Evolutionary conservation across 2,113 vertebrate genomes (phyloP), one percentile per base, ranked within the genome.

Genomic region (Sebastes schlegelii): DNA sequence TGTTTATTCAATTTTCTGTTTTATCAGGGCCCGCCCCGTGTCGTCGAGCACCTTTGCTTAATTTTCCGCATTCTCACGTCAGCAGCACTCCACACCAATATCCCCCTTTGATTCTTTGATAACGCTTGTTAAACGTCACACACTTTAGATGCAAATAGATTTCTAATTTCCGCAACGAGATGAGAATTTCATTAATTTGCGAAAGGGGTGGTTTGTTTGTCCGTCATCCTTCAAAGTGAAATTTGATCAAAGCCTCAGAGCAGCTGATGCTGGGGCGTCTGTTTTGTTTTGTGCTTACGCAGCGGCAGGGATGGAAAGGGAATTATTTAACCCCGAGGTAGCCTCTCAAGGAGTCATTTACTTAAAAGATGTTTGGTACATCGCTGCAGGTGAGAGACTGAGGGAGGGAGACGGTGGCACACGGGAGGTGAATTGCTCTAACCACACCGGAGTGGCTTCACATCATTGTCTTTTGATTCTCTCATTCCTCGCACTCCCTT

Each of bases 181-280:
- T 40, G 74, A 79, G 68, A 45, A 62, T 67, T 67, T 70, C 52
- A 84, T 88, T 88, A 54, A 90, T 91, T 88, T 84, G 69, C 8
- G 13, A 21, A 58, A 17, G 19, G 57, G 34, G 17, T 8, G 64
- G 57, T 63, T 83, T 83, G 82, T 85, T 79, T 74, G 60, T 72
- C 68, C 19, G 64, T 57, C 61, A 64, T 86, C 84, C 78, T 82
- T 91, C 71, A 88, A 88, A 89, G 84, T 87, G 64, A 80, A 80
- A 86, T 85, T 23, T 78, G 87, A 90, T 92, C 79, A 91, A 89
- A 89, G 84, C 78, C 40, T 26, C 34, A 8, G 40, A 46, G 77
- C 1, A 13, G 63, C 74, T 79, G 65, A 60, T 58, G 54, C 46
- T 76, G 52, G 61, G 63, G 68, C 10, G 17, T 72, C 55, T 75